phyloP scores from a whole-genome alignment of 1,140 invertebrate genomes.

The Drusus annulatus region DNA sequence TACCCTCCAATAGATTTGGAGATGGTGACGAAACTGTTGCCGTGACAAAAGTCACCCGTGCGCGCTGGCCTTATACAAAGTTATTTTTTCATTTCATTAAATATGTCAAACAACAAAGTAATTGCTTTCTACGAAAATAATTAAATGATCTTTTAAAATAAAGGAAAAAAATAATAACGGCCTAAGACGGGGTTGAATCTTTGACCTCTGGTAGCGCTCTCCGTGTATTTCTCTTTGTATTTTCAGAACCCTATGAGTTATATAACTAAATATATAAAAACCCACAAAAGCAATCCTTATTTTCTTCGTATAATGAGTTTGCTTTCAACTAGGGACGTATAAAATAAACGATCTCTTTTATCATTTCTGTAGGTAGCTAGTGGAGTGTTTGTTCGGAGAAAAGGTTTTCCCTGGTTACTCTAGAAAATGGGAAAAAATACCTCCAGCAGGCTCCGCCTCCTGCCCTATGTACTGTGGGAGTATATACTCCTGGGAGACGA shows the following conservation, averaged over 20 bases:
- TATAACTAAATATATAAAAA: conserved; percentile 19
- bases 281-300: conserved; percentile 19
- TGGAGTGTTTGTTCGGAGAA: conserved; percentile 25
- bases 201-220: too few species aligned
- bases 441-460: conserved; percentile 38
- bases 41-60: too few species aligned
- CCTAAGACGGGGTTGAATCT: too few species aligned
- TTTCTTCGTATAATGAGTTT: conserved; percentile 29
- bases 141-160: too few species aligned
- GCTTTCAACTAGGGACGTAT: conserved; percentile 20
- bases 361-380: conserved; percentile 1
- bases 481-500: conserved; percentile 36
- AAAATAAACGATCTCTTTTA: conserved; percentile 38
- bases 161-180: too few species aligned
- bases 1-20: too few species aligned
- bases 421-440: conserved; percentile 53
- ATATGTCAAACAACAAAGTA: too few species aligned
- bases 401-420: conserved; percentile 37
- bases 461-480: conserved; percentile 14
- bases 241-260: background rate
- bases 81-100: too few species aligned
- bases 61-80: too few species aligned
- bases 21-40: too few species aligned
- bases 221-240: background rate
- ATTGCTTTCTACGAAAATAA: too few species aligned